Conservation (phyloP, 1,140 invertebrate genomes). For the Aphaenogaster ashmeadi region DNA sequence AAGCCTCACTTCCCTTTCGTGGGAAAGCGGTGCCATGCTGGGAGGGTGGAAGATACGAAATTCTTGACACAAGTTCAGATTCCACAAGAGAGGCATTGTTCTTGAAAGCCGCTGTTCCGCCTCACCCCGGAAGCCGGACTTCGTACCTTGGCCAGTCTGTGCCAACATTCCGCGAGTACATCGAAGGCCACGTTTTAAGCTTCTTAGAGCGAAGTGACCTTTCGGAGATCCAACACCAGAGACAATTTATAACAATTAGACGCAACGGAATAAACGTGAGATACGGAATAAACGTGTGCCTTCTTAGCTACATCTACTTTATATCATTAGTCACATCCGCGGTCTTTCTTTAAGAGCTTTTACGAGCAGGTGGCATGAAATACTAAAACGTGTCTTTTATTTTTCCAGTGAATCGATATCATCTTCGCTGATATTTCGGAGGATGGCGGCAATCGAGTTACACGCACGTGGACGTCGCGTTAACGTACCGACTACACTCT, state of each 20-base stretch:
- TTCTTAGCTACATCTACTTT: neutral
- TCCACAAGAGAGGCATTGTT: slow-evolving; percentile 40
- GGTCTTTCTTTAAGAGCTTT: neutral
- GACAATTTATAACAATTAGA: neutral
- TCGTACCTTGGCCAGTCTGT: neutral
- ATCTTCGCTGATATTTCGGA: neutral
- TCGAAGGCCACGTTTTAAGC: neutral
- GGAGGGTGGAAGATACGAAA: slow-evolving; percentile 38
- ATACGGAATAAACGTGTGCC: neutral
- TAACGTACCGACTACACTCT: neutral
- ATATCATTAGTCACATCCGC: neutral
- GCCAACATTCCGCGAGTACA: slow-evolving; percentile 32
- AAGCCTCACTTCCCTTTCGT: slow-evolving; percentile 14
- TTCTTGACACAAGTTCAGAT: slow-evolving; percentile 26
- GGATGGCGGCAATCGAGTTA: neutral
- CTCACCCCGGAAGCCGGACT: slow-evolving; percentile 21
- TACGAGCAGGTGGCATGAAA: neutral
- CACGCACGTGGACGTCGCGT: slow-evolving; percentile 14
- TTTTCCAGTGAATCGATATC: neutral
- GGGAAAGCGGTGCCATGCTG: neutral
- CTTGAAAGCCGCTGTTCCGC: neutral
- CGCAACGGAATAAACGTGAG: neutral
- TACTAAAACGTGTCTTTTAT: neutral
- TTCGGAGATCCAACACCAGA: neutral
- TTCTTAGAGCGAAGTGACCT: neutral